Base-by-base conservation (phyloP, 2,113 vertebrate species). In the Strigops habroptila region DNA sequence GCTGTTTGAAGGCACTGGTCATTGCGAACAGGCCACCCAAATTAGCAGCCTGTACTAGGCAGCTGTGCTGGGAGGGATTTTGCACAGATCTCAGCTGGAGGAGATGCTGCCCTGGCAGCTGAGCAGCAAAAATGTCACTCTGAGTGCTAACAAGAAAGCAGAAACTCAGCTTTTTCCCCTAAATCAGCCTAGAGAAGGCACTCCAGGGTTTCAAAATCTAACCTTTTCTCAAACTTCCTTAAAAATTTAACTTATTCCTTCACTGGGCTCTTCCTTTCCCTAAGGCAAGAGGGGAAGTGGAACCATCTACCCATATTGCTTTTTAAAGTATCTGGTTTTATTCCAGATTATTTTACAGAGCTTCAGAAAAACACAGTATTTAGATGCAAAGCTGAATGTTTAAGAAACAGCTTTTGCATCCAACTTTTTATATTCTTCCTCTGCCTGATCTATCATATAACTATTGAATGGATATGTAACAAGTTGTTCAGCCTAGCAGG, bases 141-240 rank as follows among this genome's bases (percentile, higher is more conserved):
- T 19, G 14, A 49, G 67, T 13, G 46, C 37, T 31, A 65, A 79
- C 1, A 31, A 55, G 93, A 96, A 96, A 93, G 86, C 75, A 90
- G 93, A 96, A 94, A 90, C 21, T 84, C 82, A 3, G 31, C 74
- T 88, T 96, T 96, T 97, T 93, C 96, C 82, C 65, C 71, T 90
- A 90, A 87, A 92, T 89, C 60, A 91, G 93, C 80, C 63, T 43
- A 48, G 41, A 60, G 64, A 86, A 93, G 39, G 74, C 87, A 82
- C 31, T 11, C 37, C 1, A 41, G 24, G 62, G 95, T 96, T 97
- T 96, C 90, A 93, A 89, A 91, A 94, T 87, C 16, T 21, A 95
- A 93, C 86, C 17, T 93, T 93, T 94, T 73, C 94, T 90, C 84
- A 91, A 88, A 97, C 97, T 97, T 98, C 96, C 97, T 93, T 57